Evolutionary conservation across 2,797 vertebrate species (phyloP).

Genomic region (Rhinogobio ventralis): DNA sequence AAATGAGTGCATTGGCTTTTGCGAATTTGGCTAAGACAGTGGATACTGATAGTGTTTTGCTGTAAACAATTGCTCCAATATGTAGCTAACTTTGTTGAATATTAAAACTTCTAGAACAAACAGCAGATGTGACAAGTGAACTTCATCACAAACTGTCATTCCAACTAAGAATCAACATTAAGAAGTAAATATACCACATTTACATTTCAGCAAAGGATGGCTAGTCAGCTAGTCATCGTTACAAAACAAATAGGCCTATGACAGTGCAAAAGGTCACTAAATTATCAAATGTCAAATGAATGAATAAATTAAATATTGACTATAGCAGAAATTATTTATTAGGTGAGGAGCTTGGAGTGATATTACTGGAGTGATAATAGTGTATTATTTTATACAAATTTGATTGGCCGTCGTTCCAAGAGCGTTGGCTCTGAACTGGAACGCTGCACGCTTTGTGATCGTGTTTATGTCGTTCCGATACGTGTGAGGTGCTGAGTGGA

Average conservation of each 20-base stretch:
- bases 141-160: background rate
- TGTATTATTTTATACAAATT: background rate
- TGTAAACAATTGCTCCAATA: background rate
- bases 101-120: background rate
- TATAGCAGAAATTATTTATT: background rate
- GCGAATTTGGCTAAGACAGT: background rate
- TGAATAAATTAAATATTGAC: background rate
- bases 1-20: background rate
- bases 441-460: background rate
- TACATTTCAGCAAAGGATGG: background rate
- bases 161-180: background rate
- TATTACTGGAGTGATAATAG: background rate
- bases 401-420: background rate
- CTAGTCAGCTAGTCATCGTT: background rate
- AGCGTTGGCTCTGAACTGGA: background rate
- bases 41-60: background rate
- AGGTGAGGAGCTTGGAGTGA: background rate
- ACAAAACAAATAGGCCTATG: background rate
- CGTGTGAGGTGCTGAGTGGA: background rate
- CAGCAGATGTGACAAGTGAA: background rate
- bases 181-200: background rate
- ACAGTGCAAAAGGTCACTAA: background rate
- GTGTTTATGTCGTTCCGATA: background rate
- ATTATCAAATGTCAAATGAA: background rate
- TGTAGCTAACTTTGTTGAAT: background rate